phyloP scores from a whole-genome alignment of 2,888 invertebrate genomes.

The Leptopilina myrica region DNA sequence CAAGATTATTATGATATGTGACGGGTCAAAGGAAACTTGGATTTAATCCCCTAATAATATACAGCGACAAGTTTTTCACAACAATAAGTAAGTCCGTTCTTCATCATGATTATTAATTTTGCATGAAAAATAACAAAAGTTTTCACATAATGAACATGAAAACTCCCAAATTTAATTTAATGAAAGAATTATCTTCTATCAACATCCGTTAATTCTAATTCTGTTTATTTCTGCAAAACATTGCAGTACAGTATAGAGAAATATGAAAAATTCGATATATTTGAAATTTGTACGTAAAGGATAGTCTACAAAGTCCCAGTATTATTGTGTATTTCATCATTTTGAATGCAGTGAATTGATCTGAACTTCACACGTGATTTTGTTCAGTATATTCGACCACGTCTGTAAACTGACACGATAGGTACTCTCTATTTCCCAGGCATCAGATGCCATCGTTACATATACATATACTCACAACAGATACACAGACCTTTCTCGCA shows the following conservation, averaged over 20 bases:
- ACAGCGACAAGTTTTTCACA: conserved; percentile 1
- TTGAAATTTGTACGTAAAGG: background rate
- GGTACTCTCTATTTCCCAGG: conserved; percentile 52
- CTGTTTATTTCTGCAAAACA: background rate
- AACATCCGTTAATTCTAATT: background rate
- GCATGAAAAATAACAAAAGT: background rate
- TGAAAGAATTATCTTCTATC: background rate
- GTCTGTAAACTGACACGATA: conserved; percentile 38
- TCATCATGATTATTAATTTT: background rate
- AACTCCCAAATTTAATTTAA: background rate
- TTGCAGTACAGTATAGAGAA: background rate
- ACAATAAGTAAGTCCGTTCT: conserved; percentile 3
- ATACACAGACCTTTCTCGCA: conserved; percentile 49
- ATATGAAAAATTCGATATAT: background rate
- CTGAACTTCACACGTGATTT: conserved; percentile 33
- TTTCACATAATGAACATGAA: background rate
- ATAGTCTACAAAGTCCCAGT: background rate
- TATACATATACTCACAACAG: conserved; percentile 45
- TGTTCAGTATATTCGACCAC: background rate
- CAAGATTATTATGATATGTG: conserved; percentile 6
- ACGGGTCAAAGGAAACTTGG: conserved; percentile 12
- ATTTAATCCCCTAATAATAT: background rate
- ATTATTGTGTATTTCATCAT: background rate
- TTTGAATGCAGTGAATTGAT: conserved; percentile 28
- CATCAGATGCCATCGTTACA: conserved; percentile 50